A percentile compares a stretch with the other conserved stretches of the same genome.
Conservation (phyloP, 2,888 invertebrate genomes). For the Ichneumon xanthorius region DNA sequence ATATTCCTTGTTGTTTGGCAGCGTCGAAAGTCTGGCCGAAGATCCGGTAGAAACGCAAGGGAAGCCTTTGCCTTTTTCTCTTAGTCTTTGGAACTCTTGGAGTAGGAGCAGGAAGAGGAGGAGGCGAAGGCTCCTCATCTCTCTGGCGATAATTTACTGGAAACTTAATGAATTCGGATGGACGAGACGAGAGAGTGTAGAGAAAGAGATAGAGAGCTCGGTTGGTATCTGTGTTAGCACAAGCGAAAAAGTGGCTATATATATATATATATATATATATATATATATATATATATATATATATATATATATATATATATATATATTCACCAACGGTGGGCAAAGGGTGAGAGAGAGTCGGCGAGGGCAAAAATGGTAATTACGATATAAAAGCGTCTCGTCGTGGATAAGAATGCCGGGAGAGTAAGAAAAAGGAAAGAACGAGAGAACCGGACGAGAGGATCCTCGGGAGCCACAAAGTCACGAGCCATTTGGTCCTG, state of each 20-base stretch:
- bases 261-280: slow-evolving; percentile 49
- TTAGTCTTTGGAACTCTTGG: slow-evolving; percentile 23
- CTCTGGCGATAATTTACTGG: slow-evolving; percentile 76
- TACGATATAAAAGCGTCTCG: slow-evolving; percentile 81
- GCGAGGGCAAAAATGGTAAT: slow-evolving; percentile 82
- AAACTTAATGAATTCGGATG: slow-evolving; percentile 83
- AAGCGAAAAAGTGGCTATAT: slow-evolving; percentile 20
- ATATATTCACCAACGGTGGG: slow-evolving; percentile 55
- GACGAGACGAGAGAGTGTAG: slow-evolving; percentile 68
- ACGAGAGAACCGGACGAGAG: slow-evolving; percentile 50
- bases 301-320: too few species aligned
- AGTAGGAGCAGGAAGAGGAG: neutral
- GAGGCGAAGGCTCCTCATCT: slow-evolving; percentile 26
- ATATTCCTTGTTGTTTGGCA: slow-evolving; percentile 17
- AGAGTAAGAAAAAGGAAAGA: slow-evolving; percentile 51
- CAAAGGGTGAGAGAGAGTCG: slow-evolving; percentile 49
- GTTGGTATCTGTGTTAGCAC: slow-evolving; percentile 34
- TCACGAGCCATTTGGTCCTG: slow-evolving; percentile 62
- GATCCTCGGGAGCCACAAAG: slow-evolving; percentile 62
- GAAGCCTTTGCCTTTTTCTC: slow-evolving; percentile 27
- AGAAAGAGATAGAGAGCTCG: slow-evolving; percentile 12
- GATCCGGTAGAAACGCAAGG: slow-evolving; percentile 42
- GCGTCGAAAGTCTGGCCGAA: slow-evolving; percentile 38
- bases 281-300: too few species aligned
- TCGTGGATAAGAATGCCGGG: slow-evolving; percentile 76